Base-by-base conservation (phyloP, 2,113 vertebrate species). In the Ardeotis arabs region DNA sequence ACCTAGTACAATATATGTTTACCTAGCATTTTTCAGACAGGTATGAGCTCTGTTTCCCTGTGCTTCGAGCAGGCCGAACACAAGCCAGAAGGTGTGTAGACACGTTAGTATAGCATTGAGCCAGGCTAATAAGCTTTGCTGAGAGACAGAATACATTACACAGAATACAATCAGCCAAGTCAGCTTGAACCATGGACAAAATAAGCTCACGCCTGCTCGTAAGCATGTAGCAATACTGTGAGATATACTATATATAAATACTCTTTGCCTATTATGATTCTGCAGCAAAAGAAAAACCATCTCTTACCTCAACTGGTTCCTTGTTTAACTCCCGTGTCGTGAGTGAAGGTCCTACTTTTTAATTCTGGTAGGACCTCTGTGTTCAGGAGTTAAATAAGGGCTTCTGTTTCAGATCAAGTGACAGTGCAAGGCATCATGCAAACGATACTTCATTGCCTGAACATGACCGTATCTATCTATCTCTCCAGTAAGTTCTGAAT, bases 171-270 rank as follows among this genome's bases (percentile, higher is more conserved):
- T 29, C 44, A 29, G 17, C 10, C 56, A 67, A 28, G 64, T 74
- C 80, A 77, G 59, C 72, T 29, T 74, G n/a, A 86, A 53, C 69
- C 66, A 21, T 7, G 27, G 29, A 28, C 41, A 39, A 27, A 78
- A 31, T 18, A 64, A 78, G 35, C 18, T 87, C 50, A 35, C 0
- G 2, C 16, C n/a, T 90, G n/a, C 68, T 89, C 77, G 5, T 5
- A 5, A 78, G 33, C 0, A 0, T 33, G 8, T 50, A 72, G 25
- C 45, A 59, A 55, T 47, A 6, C 4, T 3, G 1, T 29, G 64
- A 56, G 14, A 19, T 59, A 7, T 53, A 6, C 14, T 47, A 41
- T 22, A 2, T 14, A 20, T 44, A 27, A 86, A 47, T 63, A 24
- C 10, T 83, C 50, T 52, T 81, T 66, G 16, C 35, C 55, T 85